Evolutionary conservation across 2,113 vertebrate genomes (phyloP).

Genomic region (Dicentrarchus labrax): DNA sequence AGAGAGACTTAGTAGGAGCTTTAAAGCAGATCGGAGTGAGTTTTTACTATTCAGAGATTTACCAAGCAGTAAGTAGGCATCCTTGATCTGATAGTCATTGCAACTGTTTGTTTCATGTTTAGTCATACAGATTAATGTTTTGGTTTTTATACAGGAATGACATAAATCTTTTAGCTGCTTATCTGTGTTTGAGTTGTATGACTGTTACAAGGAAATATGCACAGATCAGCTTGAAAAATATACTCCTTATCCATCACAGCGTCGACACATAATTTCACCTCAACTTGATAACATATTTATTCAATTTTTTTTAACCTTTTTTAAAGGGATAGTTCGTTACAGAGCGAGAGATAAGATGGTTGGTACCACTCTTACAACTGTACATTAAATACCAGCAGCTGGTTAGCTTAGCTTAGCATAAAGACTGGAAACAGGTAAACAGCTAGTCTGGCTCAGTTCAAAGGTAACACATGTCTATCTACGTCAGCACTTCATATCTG

Average conservation of each 20-base stretch:
- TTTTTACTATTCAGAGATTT: constrained; percentile 59
- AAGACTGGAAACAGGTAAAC: background rate
- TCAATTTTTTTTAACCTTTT: background rate
- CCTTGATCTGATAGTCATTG: constrained; percentile 36
- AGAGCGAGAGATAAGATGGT: background rate
- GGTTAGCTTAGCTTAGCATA: constrained; percentile 13
- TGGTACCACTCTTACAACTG: background rate
- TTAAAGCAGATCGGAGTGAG: constrained; percentile 49
- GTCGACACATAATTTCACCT: background rate
- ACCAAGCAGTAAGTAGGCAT: constrained; percentile 28
- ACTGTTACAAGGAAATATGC: background rate
- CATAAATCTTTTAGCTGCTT: constrained; percentile 4
- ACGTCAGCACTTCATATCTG: background rate
- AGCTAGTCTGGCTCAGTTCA: background rate
- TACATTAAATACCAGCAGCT: background rate
- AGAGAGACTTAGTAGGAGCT: constrained; percentile 55
- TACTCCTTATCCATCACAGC: background rate
- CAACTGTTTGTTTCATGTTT: constrained; percentile 44
- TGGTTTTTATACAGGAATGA: constrained; percentile 12
- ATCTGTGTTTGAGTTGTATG: background rate
- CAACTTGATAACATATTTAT: background rate
- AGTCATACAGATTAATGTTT: constrained; percentile 33
- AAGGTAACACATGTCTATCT: background rate
- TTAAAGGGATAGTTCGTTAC: background rate
- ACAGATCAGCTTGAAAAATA: background rate